A percentile compares a stretch with the other conserved stretches of the same genome.
phyloP scores from a whole-genome alignment of 2,888 invertebrate genomes.

The Hoplodrina ambigua region DNA sequence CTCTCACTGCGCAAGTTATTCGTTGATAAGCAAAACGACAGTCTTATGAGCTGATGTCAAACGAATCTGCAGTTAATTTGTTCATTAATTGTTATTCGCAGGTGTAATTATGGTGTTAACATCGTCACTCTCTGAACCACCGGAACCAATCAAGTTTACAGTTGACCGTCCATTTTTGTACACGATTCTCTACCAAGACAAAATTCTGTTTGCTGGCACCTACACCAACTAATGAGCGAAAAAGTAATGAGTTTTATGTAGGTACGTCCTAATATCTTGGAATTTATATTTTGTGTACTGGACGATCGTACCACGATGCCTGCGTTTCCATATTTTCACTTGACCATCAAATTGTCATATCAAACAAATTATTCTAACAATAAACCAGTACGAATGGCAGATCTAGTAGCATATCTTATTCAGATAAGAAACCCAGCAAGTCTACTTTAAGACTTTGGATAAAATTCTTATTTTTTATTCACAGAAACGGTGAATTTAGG shows the following conservation, averaged over 20 bases:
- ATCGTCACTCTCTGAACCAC: constrained; percentile 28
- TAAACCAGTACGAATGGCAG: constrained; percentile 3
- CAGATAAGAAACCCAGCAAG: not conserved
- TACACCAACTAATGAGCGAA: constrained; percentile 37
- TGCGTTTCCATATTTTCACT: constrained; percentile 8
- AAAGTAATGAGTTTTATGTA: constrained; percentile 1
- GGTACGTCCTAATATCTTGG: constrained; percentile 34
- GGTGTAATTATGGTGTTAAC: constrained; percentile 7
- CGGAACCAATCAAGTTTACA: constrained; percentile 35
- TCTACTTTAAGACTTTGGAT: too few relatives aligned
- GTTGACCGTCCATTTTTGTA: constrained; percentile 55
- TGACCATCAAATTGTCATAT: not conserved
- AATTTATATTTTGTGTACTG: constrained; percentile 19
- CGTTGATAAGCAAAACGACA: not conserved
- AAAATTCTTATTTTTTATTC: too few relatives aligned
- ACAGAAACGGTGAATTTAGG: too few relatives aligned
- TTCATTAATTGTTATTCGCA: constrained; percentile 31
- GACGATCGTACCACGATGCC: not conserved
- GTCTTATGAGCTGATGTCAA: not conserved
- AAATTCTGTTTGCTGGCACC: constrained; percentile 58
- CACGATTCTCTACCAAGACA: constrained; percentile 55
- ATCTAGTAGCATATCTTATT: not conserved
- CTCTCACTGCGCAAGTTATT: not conserved
- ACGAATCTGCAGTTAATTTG: constrained; percentile 2
- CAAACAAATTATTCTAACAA: not conserved